Base-by-base conservation (phyloP, 1,140 invertebrate genomes). In the Conus ventricosus region DNA sequence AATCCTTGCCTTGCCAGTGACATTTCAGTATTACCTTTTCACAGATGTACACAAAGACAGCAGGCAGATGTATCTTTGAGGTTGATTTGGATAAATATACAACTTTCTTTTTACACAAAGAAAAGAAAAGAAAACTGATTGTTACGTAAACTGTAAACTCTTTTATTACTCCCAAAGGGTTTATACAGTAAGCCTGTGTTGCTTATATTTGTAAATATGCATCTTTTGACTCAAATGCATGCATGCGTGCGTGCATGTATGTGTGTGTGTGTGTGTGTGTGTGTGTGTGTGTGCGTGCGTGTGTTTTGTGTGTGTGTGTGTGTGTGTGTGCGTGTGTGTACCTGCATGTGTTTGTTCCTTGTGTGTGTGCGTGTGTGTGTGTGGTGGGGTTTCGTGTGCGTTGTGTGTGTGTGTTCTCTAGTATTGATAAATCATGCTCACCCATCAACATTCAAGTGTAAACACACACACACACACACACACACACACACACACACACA, bases 401-500 rank as follows among this genome's bases (percentile, higher is more conserved):
- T n/a, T n/a, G 39, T 39, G 39, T 39, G 39, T 39, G 39, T 39
- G 39, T 39, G 39, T 39, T n/a, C 39, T 39, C 39, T 39, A 39
- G 39, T 39, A 39, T 39, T 39, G 39, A 39, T n/a, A 39, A 39
- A 39, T 39, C 39, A 39, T 39, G 39, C 3, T 39, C 39, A 39
- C 39, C 39, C 39, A 39, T 39, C 39, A 39, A 39, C 57, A 11
- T 15, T 60, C 78, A 27, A 39, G 39, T 25, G 23, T 25, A 53
- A 8, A 80, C n/a, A 80, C 78, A 80, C 7, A 53, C 78, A 39
- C 13, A n/a, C 27, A 51, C 7, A 39, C 78, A 80, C 78, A 80
- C 27, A 80, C 78, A 80, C 27, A 80, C 27, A 80, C 78, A 80
- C 78, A 39, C 27, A 39, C 78, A 80, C 78, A 80, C 27, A 80